A percentile compares a stretch with the other conserved stretches of the same genome.
Evolutionary conservation across 2,797 vertebrate species (phyloP).

Genomic region (Dicrostonyx torquatus): DNA sequence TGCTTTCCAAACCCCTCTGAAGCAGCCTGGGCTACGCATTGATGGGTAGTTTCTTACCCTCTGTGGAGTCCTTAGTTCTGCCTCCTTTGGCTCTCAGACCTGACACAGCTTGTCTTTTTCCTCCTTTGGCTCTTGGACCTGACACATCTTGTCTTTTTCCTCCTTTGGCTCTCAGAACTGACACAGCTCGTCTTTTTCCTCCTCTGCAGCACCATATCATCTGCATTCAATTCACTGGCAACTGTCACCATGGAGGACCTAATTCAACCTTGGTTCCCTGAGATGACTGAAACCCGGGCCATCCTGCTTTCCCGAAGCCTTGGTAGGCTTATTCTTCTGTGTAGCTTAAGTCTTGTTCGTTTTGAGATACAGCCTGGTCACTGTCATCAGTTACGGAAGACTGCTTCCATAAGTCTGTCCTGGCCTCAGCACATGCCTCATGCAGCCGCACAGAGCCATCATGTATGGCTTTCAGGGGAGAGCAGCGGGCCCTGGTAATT

Average conservation of each 20-base stretch:
- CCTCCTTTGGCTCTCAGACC: not conserved
- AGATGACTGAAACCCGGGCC: slow-evolving; percentile 89
- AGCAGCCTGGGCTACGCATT: fast-evolving
- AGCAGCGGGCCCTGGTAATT: not conserved
- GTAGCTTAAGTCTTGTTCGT: not conserved
- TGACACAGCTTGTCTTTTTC: not conserved
- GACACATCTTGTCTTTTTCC: not conserved
- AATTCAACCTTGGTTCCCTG: slow-evolving; percentile 91
- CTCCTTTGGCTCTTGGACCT: not conserved
- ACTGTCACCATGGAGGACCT: slow-evolving; percentile 96
- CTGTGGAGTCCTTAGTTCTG: not conserved
- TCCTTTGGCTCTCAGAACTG: not conserved
- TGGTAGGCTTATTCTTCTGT: slow-evolving; percentile 83
- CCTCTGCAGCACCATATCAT: slow-evolving; percentile 92
- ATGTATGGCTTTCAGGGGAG: not conserved
- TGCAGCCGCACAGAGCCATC: not conserved
- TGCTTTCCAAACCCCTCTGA: not conserved
- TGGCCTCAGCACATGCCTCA: not conserved
- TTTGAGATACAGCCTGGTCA: not conserved
- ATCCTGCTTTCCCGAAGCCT: slow-evolving; percentile 92
- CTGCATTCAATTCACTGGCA: slow-evolving; percentile 95
- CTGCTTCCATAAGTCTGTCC: not conserved
- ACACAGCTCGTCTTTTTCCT: not conserved
- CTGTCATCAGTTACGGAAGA: too few relatives aligned
- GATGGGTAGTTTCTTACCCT: not conserved